phyloP scores from a whole-genome alignment of 30 jellyfish, hydroid and myxozoan species.

The Hydra vulgaris region DNA sequence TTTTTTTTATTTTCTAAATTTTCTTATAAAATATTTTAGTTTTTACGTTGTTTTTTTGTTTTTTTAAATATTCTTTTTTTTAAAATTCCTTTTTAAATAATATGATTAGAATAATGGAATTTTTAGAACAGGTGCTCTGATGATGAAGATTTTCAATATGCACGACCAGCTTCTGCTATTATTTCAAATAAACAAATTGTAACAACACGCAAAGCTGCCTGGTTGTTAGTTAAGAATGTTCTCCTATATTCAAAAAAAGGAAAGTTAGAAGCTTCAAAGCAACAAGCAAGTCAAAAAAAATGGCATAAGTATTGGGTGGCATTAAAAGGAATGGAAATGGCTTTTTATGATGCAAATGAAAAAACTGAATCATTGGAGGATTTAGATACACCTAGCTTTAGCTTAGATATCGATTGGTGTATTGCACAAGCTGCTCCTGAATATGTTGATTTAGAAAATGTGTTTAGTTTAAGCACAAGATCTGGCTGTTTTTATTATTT shows the following conservation, averaged over 20 bases:
- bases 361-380: constrained; percentile 82
- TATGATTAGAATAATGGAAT: background rate
- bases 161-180: constrained; percentile 90
- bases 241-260: constrained; percentile 83
- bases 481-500: constrained; percentile 74
- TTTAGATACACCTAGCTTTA: constrained; percentile 68
- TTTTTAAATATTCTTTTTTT: too few relatives aligned
- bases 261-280: constrained; percentile 43
- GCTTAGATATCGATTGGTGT: constrained; percentile 66
- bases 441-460: constrained; percentile 71
- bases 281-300: constrained; percentile 50
- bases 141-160: constrained; percentile 62
- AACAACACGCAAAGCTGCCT: constrained; percentile 86
- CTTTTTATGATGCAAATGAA: constrained; percentile 70
- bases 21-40: too few relatives aligned
- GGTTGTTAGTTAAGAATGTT: constrained; percentile 73
- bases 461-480: constrained; percentile 80
- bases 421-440: constrained; percentile 95
- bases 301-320: constrained; percentile 97
- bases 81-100: background rate
- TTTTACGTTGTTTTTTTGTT: too few relatives aligned
- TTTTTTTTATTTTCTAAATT: too few relatives aligned
- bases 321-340: constrained; percentile 78
- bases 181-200: constrained; percentile 69
- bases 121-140: background rate